Evolutionary conservation across 2,888 invertebrate species (phyloP).

Genomic region (Eupithecia subumbrata): DNA sequence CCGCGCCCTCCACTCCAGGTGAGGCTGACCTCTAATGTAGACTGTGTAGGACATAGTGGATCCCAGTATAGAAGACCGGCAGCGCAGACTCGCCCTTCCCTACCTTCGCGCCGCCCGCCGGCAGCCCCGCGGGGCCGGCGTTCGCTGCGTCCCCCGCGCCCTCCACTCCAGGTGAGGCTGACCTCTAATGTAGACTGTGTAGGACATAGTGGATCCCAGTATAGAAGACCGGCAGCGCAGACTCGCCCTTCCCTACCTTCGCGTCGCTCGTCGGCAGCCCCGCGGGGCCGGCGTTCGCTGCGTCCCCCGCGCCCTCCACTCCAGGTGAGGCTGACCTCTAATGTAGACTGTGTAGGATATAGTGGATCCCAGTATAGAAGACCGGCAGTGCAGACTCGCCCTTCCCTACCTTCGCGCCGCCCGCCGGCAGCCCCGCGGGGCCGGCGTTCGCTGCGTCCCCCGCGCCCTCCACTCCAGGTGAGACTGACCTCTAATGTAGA

Average conservation of each 20-base stretch:
- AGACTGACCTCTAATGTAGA: too few species aligned
- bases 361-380: too few species aligned
- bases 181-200: background rate
- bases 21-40: background rate
- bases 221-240: too few species aligned
- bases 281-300: conserved; percentile 88
- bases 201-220: too few species aligned
- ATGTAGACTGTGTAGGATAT: too few species aligned
- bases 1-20: conserved; percentile 87
- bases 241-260: too few species aligned
- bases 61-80: background rate
- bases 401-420: conserved; percentile 83
- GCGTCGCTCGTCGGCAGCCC: conserved; percentile 91
- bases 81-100: conserved; percentile 71
- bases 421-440: conserved; percentile 89
- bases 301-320: conserved; percentile 85
- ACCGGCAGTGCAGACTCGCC: too few species aligned
- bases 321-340: too few species aligned
- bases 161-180: conserved; percentile 81
- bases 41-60: background rate
- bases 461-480: conserved; percentile 73
- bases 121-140: conserved; percentile 88
- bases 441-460: conserved; percentile 87
- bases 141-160: conserved; percentile 88
- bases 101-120: conserved; percentile 87